phyloP scores from a whole-genome alignment of 2,888 invertebrate species.

The Andrena camellia region DNA sequence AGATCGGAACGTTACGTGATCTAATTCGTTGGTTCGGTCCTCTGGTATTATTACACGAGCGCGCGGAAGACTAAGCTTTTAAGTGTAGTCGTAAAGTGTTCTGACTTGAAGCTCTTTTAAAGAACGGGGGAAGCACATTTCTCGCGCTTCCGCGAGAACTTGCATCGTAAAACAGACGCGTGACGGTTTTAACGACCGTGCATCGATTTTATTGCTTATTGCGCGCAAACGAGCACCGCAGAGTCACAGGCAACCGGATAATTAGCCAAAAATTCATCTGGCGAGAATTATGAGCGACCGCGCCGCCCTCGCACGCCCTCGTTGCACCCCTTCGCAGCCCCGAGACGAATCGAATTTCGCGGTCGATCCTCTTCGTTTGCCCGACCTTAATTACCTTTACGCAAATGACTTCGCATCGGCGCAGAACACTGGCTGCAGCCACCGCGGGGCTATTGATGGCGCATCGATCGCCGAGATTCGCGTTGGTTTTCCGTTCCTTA shows the following conservation, averaged over 20 bases:
- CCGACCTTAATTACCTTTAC: constrained; percentile 67
- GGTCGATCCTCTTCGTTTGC: constrained; percentile 52
- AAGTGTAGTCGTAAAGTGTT: neutral
- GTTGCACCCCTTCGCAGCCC: constrained; percentile 17
- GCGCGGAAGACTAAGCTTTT: no score
- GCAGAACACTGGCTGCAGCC: constrained; percentile 36
- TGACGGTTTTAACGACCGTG: constrained; percentile 5
- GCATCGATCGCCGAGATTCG: constrained; percentile 15
- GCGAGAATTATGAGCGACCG: constrained; percentile 52
- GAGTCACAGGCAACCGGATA: constrained; percentile 27
- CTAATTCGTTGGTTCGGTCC: neutral
- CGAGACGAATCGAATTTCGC: constrained; percentile 56
- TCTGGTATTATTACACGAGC: neutral
- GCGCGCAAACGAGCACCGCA: neutral
- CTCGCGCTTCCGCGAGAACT: constrained; percentile 22
- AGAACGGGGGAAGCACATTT: constrained; percentile 7
- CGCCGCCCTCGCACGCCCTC: constrained; percentile 10
- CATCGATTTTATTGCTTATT: neutral
- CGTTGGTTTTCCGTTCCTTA: neutral
- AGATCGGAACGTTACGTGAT: neutral
- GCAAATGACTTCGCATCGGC: constrained; percentile 51
- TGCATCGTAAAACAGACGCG: constrained; percentile 23
- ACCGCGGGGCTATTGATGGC: constrained; percentile 29
- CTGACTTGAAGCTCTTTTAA: neutral
- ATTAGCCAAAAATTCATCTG: constrained; percentile 61